Evolutionary conservation across 2,888 invertebrate genomes (phyloP).

Genomic region (Kuschelorhynchus macadamiae): DNA sequence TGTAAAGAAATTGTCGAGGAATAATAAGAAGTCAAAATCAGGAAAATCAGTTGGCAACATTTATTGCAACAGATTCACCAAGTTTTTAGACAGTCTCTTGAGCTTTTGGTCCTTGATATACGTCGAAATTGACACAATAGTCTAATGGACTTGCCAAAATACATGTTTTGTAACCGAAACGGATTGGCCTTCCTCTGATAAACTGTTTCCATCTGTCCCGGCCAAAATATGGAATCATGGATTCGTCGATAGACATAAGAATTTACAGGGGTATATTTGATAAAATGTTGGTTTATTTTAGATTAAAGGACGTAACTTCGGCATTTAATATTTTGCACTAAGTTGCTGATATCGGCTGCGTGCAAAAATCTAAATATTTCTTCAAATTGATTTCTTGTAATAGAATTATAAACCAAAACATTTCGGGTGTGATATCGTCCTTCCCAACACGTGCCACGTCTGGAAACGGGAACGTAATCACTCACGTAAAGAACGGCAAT

Average conservation of each 20-base stretch:
- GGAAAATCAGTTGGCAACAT: no score
- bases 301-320: not conserved
- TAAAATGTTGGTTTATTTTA: conserved; percentile 13
- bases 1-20: no score
- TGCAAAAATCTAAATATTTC: not conserved
- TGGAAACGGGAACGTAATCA: no score
- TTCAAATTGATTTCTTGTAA: not conserved
- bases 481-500: no score
- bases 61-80: no score
- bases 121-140: not conserved
- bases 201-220: conserved; percentile 52
- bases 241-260: conserved; percentile 59
- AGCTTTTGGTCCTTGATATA: no score
- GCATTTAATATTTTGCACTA: no score
- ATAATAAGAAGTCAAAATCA: no score
- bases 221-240: conserved; percentile 62
- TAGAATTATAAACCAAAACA: conserved; percentile 1
- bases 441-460: not conserved
- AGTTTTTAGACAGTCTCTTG: no score
- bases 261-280: conserved; percentile 50
- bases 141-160: not conserved
- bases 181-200: conserved; percentile 58
- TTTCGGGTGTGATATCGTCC: not conserved
- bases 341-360: not conserved
- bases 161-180: conserved; percentile 53